These are phyloP conservation scores for Vanessa tameamea DNA, from an alignment of 1,140 invertebrate species.

Conservation along the genomic window DNA sequence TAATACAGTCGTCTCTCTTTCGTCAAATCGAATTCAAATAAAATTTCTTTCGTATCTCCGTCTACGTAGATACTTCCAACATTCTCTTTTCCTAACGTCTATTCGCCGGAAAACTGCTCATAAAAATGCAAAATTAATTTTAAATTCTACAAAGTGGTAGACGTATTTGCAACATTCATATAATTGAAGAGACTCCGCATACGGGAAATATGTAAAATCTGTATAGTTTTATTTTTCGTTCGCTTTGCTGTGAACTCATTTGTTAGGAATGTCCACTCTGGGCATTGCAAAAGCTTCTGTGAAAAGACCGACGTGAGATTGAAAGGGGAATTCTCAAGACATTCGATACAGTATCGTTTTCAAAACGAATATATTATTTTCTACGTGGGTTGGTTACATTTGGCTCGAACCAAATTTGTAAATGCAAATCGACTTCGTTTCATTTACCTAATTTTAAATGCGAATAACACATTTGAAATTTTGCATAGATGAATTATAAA, in stretches of 20 bases:
- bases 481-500: constrained; percentile 3
- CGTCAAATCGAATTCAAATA: constrained; percentile 43
- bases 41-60: constrained; percentile 28
- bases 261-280: constrained; percentile 51
- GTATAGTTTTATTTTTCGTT: constrained; percentile 56
- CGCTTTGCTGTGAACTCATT: constrained; percentile 52
- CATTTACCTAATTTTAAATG: constrained; percentile 38
- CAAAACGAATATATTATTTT: constrained; percentile 1
- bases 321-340: constrained; percentile 29
- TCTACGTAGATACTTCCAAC: constrained; percentile 15
- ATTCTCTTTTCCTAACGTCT: constrained; percentile 43
- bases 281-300: constrained; percentile 32
- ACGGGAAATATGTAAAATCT: constrained; percentile 53
- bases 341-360: constrained; percentile 25
- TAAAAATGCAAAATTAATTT: constrained; percentile 72
- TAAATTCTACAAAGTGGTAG: constrained; percentile 53
- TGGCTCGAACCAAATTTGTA: constrained; percentile 6
- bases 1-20: constrained; percentile 2
- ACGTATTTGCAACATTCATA: constrained; percentile 57
- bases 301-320: constrained; percentile 11
- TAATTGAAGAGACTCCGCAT: constrained; percentile 58
- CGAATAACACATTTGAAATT: constrained; percentile 29
- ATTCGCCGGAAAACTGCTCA: constrained; percentile 51
- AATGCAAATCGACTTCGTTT: constrained; percentile 32
- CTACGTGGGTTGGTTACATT: background rate